Evolutionary conservation across 23 tunicate genomes (phyloP).

Genomic region (Pegea sp.): DNA sequence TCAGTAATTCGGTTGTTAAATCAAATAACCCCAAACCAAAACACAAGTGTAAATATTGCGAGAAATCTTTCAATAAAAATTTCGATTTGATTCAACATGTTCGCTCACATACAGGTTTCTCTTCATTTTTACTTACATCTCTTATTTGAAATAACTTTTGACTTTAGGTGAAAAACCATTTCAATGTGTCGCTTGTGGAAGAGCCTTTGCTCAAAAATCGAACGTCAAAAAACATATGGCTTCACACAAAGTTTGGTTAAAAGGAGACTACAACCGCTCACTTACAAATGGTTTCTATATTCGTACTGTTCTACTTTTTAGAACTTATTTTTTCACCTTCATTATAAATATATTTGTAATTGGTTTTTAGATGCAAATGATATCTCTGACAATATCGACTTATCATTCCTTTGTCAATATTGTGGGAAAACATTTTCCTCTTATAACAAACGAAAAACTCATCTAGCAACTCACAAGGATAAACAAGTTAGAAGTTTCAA

Average conservation of each 20-base stretch:
- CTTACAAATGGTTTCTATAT: no score
- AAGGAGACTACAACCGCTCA: constrained; percentile 18
- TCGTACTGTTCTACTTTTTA: neutral
- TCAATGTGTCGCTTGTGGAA: constrained; percentile 75
- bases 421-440: constrained; percentile 29
- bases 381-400: no score
- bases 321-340: neutral
- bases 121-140: no score
- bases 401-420: constrained; percentile 46
- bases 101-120: no score
- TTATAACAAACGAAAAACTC: constrained; percentile 49
- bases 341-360: neutral
- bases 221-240: constrained; percentile 82
- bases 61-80: no score
- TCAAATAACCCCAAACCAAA: no score
- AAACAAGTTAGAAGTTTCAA: no score
- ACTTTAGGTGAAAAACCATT: constrained; percentile 95
- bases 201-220: constrained; percentile 77
- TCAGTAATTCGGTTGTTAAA: no score
- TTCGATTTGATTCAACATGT: no score
- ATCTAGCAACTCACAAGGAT: constrained; percentile 69
- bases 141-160: no score
- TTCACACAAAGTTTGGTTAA: constrained; percentile 81
- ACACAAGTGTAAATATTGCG: no score
- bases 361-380: neutral